Conservation (phyloP, 2,888 invertebrate species). For the Keiferia lycopersicella region DNA sequence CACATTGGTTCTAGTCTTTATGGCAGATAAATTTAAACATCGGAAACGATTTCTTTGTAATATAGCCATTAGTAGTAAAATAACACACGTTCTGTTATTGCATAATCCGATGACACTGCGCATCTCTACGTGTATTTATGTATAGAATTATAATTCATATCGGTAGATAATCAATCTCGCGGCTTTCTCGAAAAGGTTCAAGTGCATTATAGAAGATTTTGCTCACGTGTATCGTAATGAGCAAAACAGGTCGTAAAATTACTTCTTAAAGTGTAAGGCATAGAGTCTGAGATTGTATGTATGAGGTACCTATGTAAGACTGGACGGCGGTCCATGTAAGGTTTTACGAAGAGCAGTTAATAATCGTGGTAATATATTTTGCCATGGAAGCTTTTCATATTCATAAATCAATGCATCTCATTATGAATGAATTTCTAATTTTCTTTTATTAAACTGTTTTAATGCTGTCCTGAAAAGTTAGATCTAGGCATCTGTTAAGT, state of each 20-base stretch:
- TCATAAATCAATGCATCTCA: constrained; percentile 1
- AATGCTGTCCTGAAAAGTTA: background rate
- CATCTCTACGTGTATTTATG: constrained; percentile 3
- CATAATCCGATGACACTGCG: constrained; percentile 15
- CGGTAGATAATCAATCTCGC: constrained; percentile 12
- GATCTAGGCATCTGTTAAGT: too few relatives aligned
- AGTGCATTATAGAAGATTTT: background rate
- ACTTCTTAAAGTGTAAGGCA: background rate
- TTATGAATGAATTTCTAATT: background rate
- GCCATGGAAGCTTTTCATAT: background rate
- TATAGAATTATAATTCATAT: constrained; percentile 14
- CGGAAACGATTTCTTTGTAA: background rate
- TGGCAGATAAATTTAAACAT: too few relatives aligned
- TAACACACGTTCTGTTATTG: background rate
- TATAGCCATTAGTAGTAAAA: background rate
- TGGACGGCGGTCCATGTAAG: background rate
- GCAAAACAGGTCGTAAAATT: background rate
- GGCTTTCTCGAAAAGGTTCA: constrained; percentile 18
- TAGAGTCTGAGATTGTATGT: background rate
- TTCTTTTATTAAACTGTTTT: background rate
- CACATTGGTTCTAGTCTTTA: too few relatives aligned
- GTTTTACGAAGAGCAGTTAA: background rate
- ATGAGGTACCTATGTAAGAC: too few relatives aligned
- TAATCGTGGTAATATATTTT: constrained; percentile 3
- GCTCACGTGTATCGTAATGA: background rate